Base-by-base conservation (phyloP, 2,797 vertebrate species). In the Bovichtus variegatus region DNA sequence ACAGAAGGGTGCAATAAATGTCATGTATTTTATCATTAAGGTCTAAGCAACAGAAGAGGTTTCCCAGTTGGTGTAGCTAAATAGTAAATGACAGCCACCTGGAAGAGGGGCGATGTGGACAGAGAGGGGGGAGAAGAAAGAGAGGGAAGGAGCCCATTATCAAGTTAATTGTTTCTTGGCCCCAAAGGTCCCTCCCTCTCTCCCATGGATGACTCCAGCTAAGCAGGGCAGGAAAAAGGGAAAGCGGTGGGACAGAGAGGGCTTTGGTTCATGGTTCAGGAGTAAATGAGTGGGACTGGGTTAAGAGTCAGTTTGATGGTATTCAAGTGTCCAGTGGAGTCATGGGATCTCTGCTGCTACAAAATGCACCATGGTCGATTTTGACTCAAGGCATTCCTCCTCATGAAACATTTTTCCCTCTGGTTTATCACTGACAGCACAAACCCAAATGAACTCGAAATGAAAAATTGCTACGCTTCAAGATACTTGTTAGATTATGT, bases 161-260 rank as follows among this genome's bases (percentile, higher is more conserved):
- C 86, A 87, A 92, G 86, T 89, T 92, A 93, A 94, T 93, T 93
- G 93, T 93, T 88, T 91, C 78, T 89, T 84, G 83, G 89, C 90
- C 89, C 82, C 11, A 59, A 75, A 87, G 83, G 71, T 75, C 76
- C 74, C 82, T 80, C 78, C 85, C 80, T 86, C 86, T 84, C 79
- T 92, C 76, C 74, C 57, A 65, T 85, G 55, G 64, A 76, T 51
- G 51, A 55, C 51, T 61, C 76, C 27, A 61, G 71, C 47, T 61
- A 71, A 50, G 53, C 2, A 13, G 29, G 11, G 43, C 47, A 57
- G 49, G 11, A 18, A 38, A 57, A 55, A 50, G n/a, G 69, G 40
- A 57, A 38, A 62, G 36, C 38, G 47, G 27, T 69, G 29, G 31
- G 55, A 36, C n/a, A 62, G 71, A 70, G 54, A 54, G 65, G 25